phyloP scores from a whole-genome alignment of 2,113 vertebrate species.

The Indicator indicator region DNA sequence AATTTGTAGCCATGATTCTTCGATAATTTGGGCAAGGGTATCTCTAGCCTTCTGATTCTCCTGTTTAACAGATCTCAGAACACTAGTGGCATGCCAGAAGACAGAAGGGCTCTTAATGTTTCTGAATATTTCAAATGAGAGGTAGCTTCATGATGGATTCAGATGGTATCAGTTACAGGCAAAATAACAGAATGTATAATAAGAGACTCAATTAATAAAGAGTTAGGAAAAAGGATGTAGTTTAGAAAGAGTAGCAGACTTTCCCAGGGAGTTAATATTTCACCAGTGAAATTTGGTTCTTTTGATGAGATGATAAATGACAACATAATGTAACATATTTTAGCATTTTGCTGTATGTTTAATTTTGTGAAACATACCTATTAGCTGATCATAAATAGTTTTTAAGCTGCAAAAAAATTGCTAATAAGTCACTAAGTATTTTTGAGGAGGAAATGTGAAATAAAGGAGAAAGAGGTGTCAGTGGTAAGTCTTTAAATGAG shows the following conservation, averaged over 20 bases:
- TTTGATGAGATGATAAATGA: background rate
- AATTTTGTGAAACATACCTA: background rate
- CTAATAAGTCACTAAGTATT: background rate
- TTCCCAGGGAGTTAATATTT: background rate
- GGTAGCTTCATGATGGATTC: background rate
- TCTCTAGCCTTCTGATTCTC: background rate
- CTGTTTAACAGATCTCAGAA: background rate
- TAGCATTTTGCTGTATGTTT: background rate
- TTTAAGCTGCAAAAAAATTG: background rate
- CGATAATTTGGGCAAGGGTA: background rate
- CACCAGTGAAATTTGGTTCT: background rate
- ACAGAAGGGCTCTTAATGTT: background rate
- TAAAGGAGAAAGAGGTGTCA: background rate
- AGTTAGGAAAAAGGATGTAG: background rate
- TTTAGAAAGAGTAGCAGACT: background rate
- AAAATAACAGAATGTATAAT: background rate
- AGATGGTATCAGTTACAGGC: background rate
- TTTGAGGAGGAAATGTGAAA: background rate
- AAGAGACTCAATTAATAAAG: background rate
- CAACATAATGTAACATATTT: background rate
- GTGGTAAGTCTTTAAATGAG: background rate
- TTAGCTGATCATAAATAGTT: background rate
- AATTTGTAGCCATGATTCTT: background rate
- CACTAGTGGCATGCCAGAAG: background rate
- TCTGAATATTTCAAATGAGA: background rate